Base-by-base conservation (phyloP, 2,113 vertebrate genomes). In the Scomber scombrus region DNA sequence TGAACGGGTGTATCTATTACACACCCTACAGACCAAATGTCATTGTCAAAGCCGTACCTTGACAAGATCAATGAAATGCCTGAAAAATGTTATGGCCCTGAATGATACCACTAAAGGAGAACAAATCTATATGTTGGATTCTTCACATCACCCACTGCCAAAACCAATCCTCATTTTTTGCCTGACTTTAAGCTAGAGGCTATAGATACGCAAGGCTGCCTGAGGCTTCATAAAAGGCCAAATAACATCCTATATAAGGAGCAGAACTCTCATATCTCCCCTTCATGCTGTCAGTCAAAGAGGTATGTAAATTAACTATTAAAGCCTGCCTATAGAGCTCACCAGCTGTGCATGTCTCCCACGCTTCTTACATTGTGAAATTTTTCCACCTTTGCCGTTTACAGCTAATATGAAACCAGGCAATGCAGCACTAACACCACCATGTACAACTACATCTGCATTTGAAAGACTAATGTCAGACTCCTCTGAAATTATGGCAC, bases 161-260 rank as follows among this genome's bases (percentile, higher is more conserved):
- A 40, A 70, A 58, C 5, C 0, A 29, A 52, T 19, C 43, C 43
- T 58, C 0, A 15, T 65, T 40, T 56, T 45, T 43, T 0, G n/a
- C 12, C 54, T 50, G 50, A 78, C n/a, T 70, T 52, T 5, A 69
- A 46, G 11, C 58, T 52, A 3, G 1, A 47, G 52, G 54, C 23
- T 63, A 13, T 8, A 29, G 66, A 19, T 64, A 55, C 0, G 10
- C 49, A 45, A 72, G 31, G 56, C 31, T 70, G 55, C 46, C 64
- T 75, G 47, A 60, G 63, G 34, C 45, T 49, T 63, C 18, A 62
- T 50, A 50, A 65, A 5, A 56, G 65, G 29, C 45, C 56, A 52
- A 16, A 34, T n/a, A 9, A 4, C 9, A 18, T 11, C 58, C 23
- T 26, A 26, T 26, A 26, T 26, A 26, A 26, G 23, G 16, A 40